These are phyloP conservation scores for human DNA, from an alignment of 2,113 vertebrate genomes.

Conservation along the genomic window DNA sequence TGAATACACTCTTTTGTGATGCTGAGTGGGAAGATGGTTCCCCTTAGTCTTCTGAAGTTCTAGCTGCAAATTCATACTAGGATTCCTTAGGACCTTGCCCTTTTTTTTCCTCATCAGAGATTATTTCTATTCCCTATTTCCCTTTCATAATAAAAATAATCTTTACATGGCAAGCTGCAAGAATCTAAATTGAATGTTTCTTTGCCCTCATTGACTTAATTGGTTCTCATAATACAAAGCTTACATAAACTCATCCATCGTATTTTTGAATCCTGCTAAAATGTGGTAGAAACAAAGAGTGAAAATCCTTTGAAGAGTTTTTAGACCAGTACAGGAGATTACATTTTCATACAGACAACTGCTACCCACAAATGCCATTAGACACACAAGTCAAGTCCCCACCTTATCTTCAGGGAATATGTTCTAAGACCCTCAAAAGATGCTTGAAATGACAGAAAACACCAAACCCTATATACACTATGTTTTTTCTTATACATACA, in stretches of 20 bases:
- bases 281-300: background rate
- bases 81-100: background rate
- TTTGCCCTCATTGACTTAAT: background rate
- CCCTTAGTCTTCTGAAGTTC: background rate
- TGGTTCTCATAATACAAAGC: background rate
- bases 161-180: background rate
- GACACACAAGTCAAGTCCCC: background rate
- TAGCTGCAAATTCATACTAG: background rate
- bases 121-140: background rate
- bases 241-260: background rate
- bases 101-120: background rate
- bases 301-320: background rate
- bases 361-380: background rate
- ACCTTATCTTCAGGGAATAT: background rate
- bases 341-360: background rate
- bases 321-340: background rate
- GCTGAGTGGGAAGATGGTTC: background rate
- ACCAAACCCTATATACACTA: background rate
- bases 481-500: background rate
- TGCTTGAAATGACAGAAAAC: background rate
- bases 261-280: background rate
- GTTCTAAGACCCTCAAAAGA: background rate
- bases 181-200: background rate
- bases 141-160: background rate
- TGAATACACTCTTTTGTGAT: background rate